Evolutionary conservation across 1,140 invertebrate genomes (phyloP), one percentile per base, ranked within the genome.

Genomic region (Ephestia elutella): DNA sequence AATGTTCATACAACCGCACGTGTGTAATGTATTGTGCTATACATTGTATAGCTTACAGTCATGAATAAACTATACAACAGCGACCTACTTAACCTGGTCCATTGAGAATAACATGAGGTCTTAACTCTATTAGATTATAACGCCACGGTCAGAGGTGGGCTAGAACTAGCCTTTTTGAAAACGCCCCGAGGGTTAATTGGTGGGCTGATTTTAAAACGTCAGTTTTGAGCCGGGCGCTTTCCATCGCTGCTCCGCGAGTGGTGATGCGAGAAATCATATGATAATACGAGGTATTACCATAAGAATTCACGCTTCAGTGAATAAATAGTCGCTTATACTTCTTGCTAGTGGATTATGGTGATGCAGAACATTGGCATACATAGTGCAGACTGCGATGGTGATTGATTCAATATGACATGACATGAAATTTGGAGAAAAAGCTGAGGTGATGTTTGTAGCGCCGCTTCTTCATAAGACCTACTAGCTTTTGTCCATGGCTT

Each of bases 121-220:
- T n/a, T 44, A 44, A 44, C 38, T 44, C 38, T 44, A 44, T 44
- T 44, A 44, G 38, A 44, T 44, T 44, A 44, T 44, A 44, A 44
- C n/a, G 10, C n/a, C 38, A 15, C 38, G 38, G 5, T 13, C 5
- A n/a, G 15, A 17, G 7, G 7, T 25, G 21, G 21, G 2, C 21
- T 3, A 7, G 7, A 25, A 25, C 21, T 25, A 7, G 21, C 7
- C 21, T 25, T 25, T 25, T 25, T 25, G 2, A 7, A 2, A 25
- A 25, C 21, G 21, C 2, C 7, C 7, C n/a, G n/a, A 25, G 2
- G 7, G 21, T 25, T 7, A 2, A 25, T 25, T 25, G 21, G 21
- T 3, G 21, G 21, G 7, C 21, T 25, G 21, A 25, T 25, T 25
- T 2, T 25, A 7, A 25, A 25, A 3, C 21, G 21, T 25, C 2